Evolutionary conservation across 2,113 vertebrate species (phyloP).

Genomic region (Thinocorus orbignyianus): DNA sequence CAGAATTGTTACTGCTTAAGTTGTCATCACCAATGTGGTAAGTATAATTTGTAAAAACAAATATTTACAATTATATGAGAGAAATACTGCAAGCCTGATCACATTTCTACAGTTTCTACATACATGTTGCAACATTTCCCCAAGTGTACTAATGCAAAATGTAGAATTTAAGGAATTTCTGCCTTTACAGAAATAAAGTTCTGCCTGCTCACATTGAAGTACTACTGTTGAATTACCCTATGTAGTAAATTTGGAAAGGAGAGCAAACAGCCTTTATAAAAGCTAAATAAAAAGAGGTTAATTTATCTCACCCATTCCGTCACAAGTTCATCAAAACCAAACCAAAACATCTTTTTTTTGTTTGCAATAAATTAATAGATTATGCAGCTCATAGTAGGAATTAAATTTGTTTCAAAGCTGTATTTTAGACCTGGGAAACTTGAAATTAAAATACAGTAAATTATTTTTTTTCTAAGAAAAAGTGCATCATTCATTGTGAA

Average conservation of each 20-base stretch:
- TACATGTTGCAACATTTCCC: neutral
- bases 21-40: neutral
- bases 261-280: neutral
- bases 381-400: neutral
- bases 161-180: neutral
- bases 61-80: neutral
- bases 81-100: neutral
- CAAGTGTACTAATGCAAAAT: neutral
- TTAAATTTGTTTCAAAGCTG: neutral
- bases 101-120: neutral
- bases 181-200: neutral
- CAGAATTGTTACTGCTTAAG: neutral
- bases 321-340: neutral
- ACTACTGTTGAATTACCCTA: neutral
- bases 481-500: neutral
- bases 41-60: neutral
- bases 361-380: neutral
- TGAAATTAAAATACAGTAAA: neutral
- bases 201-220: neutral
- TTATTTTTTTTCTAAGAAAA: neutral
- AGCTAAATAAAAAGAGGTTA: neutral
- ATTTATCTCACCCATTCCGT: neutral
- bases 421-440: neutral
- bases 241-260: neutral
- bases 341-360: neutral